Conservation (phyloP, 2,797 vertebrate species). For the Melanotaenia boesemani region DNA sequence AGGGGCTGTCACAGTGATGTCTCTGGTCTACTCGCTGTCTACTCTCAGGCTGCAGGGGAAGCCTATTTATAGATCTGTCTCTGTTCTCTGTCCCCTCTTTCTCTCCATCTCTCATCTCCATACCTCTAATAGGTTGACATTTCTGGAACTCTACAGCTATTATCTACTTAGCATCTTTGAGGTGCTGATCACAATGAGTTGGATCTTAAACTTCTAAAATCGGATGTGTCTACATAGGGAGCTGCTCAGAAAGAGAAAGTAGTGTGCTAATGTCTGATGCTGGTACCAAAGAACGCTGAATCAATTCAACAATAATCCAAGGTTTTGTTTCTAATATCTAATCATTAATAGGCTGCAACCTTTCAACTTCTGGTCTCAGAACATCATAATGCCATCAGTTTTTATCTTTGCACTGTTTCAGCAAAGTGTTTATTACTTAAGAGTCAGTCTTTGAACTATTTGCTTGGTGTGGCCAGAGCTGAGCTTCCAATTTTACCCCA, state of each 20-base stretch:
- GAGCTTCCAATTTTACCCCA: slow-evolving; percentile 22
- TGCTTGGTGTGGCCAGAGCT: slow-evolving; percentile 11
- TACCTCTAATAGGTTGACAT: slow-evolving; percentile 71
- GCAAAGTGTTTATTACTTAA: slow-evolving; percentile 20
- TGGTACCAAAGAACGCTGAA: slow-evolving; percentile 2
- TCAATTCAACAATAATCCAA: slow-evolving; percentile 7
- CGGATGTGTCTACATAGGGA: background rate
- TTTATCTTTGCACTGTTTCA: background rate
- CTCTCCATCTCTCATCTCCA: slow-evolving; percentile 53
- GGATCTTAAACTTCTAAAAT: slow-evolving; percentile 51
- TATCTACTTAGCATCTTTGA: slow-evolving; percentile 66
- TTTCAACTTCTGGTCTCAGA: slow-evolving; percentile 11
- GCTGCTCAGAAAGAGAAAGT: slow-evolving; percentile 17
- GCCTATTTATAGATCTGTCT: slow-evolving; percentile 80
- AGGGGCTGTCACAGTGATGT: slow-evolving; percentile 78
- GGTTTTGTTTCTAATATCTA: slow-evolving; percentile 22
- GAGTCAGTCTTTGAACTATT: slow-evolving; percentile 9
- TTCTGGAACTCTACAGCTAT: slow-evolving; percentile 63
- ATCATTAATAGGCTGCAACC: slow-evolving; percentile 7
- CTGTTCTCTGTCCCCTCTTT: slow-evolving; percentile 70
- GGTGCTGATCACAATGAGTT: slow-evolving; percentile 39
- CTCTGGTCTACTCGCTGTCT: slow-evolving; percentile 79
- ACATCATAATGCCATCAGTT: background rate
- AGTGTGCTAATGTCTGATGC: background rate
- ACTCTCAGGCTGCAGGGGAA: slow-evolving; percentile 77